Percentiles rank a stretch among this genome's conserved stretches.
Conservation (phyloP, 2,888 invertebrate genomes). For the Pantelozetes paolii region DNA sequence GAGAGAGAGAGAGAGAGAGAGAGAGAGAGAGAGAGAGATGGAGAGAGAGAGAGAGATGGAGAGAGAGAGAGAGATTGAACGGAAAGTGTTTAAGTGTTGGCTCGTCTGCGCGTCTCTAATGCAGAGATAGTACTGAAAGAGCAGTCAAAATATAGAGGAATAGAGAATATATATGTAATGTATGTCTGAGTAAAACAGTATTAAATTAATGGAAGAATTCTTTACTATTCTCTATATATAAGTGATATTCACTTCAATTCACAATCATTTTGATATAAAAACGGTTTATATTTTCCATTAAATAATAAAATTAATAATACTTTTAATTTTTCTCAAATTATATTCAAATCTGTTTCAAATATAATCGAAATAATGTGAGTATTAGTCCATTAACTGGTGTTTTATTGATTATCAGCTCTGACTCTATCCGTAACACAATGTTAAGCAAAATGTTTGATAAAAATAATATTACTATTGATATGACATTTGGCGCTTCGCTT, state of each 20-base stretch:
- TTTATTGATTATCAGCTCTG: conserved; percentile 32
- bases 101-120: conserved; percentile 24
- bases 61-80: neutral
- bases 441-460: conserved; percentile 11
- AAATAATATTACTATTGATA: conserved; percentile 14
- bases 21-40: neutral
- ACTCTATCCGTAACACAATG: conserved; percentile 17
- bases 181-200: conserved; percentile 11
- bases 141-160: neutral
- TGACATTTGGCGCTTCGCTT: conserved; percentile 22
- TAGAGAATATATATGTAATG: neutral
- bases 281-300: neutral
- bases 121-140: neutral
- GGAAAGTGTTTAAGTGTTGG: neutral
- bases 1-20: neutral
- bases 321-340: too few relatives aligned
- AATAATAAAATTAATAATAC: too few relatives aligned
- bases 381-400: conserved; percentile 18
- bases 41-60: neutral
- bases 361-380: conserved; percentile 7
- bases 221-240: neutral
- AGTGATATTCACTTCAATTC: neutral
- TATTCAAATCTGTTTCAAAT: neutral
- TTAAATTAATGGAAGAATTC: conserved; percentile 23
- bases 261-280: neutral